These are phyloP conservation scores for Tetragonula carbonaria DNA, from an alignment of 2,888 invertebrate species.

Conservation along the genomic window DNA sequence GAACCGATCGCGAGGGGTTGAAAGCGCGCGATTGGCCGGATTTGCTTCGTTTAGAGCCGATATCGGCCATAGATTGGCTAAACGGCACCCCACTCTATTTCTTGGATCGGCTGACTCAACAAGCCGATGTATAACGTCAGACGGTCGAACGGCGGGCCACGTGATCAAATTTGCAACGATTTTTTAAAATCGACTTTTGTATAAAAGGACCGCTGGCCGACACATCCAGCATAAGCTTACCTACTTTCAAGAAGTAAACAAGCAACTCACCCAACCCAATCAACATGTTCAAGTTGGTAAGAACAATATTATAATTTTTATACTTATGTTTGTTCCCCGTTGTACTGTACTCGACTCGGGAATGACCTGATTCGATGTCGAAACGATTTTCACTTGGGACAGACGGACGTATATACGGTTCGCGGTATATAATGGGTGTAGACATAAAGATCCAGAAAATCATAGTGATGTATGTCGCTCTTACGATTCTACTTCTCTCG, in stretches of 20 bases:
- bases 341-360: not conserved
- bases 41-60: slow-evolving; percentile 56
- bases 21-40: slow-evolving; percentile 66
- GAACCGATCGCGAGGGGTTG: slow-evolving; percentile 69
- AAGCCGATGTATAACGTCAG: slow-evolving; percentile 75
- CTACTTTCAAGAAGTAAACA: slow-evolving; percentile 80
- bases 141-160: slow-evolving; percentile 69
- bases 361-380: not conserved
- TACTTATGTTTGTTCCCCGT: not conserved
- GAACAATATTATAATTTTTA: slow-evolving; percentile 50
- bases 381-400: not conserved
- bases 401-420: not conserved
- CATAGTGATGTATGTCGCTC: too few species aligned
- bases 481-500: too few species aligned
- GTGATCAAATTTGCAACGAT: slow-evolving; percentile 75
- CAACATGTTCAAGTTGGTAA: slow-evolving; percentile 84
- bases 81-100: slow-evolving; percentile 68
- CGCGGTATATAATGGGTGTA: not conserved
- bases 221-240: slow-evolving; percentile 76
- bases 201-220: slow-evolving; percentile 77
- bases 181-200: slow-evolving; percentile 76
- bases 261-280: slow-evolving; percentile 72
- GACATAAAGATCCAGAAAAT: too few species aligned
- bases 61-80: slow-evolving; percentile 68
- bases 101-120: slow-evolving; percentile 79